Conservation (phyloP, 2,888 invertebrate genomes). For the Halocaridina rubra region DNA sequence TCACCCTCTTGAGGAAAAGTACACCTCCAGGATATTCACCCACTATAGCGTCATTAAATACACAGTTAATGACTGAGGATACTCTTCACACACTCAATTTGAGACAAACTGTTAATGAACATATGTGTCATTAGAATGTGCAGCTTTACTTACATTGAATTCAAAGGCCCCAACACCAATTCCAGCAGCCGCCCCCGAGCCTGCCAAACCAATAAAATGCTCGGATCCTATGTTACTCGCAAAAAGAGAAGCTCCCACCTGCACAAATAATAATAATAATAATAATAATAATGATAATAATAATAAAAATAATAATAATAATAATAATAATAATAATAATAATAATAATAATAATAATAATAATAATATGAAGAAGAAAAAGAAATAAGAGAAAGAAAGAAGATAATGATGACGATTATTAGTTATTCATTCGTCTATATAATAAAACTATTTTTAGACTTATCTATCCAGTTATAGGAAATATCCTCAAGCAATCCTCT, state of each 20-base stretch:
- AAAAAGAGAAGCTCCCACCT: constrained; percentile 70
- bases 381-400: neutral
- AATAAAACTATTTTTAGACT: too few relatives aligned
- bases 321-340: neutral
- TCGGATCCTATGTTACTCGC: constrained; percentile 71
- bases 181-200: constrained; percentile 70
- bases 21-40: too few relatives aligned
- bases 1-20: too few relatives aligned
- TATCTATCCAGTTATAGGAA: too few relatives aligned
- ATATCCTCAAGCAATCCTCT: too few relatives aligned
- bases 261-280: neutral
- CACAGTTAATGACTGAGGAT: too few relatives aligned
- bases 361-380: neutral
- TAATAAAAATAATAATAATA: neutral
- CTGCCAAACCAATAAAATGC: constrained; percentile 70
- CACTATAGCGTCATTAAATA: too few relatives aligned
- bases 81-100: too few relatives aligned
- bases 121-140: too few relatives aligned
- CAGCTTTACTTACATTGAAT: constrained; percentile 68
- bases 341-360: neutral
- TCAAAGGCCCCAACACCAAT: constrained; percentile 72
- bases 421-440: too few relatives aligned
- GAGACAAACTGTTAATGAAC: too few relatives aligned
- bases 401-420: too few relatives aligned
- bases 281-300: neutral